These are phyloP conservation scores for Rhodinocichla rosea DNA, from an alignment of 2,113 vertebrate species.

Conservation along the genomic window DNA sequence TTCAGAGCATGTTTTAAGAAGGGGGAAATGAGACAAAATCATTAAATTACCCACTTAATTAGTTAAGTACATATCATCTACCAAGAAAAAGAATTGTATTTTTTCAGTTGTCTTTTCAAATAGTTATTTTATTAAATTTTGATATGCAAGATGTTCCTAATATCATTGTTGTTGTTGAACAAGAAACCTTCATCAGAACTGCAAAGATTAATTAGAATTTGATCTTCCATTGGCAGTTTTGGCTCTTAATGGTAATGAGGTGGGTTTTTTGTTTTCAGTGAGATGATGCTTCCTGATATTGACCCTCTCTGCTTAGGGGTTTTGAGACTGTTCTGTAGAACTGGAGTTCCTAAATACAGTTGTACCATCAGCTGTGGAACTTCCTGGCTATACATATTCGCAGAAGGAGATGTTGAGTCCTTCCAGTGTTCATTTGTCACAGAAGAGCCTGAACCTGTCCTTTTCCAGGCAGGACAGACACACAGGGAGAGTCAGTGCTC, in stretches of 20 bases:
- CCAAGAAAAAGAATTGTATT: neutral
- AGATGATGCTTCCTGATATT: neutral
- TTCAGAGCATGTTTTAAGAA: neutral
- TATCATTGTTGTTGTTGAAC: neutral
- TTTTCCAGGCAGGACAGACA: neutral
- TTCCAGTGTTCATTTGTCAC: neutral
- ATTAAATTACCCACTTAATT: neutral
- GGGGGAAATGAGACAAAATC: neutral
- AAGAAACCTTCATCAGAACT: neutral
- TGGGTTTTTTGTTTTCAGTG: neutral
- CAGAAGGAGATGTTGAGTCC: neutral
- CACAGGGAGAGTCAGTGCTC: neutral
- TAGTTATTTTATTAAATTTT: neutral
- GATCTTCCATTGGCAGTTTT: neutral
- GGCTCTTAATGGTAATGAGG: neutral
- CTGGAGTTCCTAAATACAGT: neutral
- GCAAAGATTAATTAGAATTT: neutral
- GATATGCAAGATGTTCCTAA: neutral
- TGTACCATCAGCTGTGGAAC: neutral
- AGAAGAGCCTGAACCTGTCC: neutral
- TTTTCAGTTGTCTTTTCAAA: neutral
- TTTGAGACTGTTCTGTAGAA: neutral
- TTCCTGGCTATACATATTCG: neutral
- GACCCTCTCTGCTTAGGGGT: neutral
- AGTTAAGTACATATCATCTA: neutral